A percentile compares a stretch with the other conserved stretches of the same genome.
Conservation (phyloP, 2,113 vertebrate species). For the Emydura subglobosa region DNA sequence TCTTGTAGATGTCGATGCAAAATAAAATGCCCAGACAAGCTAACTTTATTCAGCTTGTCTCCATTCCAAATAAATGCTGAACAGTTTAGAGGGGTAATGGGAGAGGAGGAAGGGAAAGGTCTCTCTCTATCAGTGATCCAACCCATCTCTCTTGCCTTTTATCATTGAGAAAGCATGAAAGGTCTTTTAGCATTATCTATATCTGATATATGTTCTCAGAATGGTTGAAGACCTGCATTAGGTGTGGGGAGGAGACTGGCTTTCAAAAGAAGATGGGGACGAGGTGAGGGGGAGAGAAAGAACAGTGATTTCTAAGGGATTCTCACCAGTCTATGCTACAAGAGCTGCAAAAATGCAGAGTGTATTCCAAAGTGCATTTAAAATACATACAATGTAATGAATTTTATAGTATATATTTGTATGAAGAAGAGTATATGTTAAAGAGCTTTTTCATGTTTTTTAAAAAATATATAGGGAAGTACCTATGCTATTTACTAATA, state of each 20-base stretch:
- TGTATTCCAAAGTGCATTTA: slow-evolving; percentile 52
- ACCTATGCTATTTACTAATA: slow-evolving; percentile 66
- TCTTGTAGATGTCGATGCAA: slow-evolving; percentile 64
- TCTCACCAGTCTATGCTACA: slow-evolving; percentile 40
- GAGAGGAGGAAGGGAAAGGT: slow-evolving; percentile 25
- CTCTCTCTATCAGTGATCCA: slow-evolving; percentile 28
- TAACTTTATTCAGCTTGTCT: slow-evolving; percentile 63
- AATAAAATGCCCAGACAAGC: slow-evolving; percentile 66
- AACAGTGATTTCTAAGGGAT: slow-evolving; percentile 55
- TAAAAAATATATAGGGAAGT: slow-evolving; percentile 39
- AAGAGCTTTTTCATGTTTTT: slow-evolving; percentile 58
- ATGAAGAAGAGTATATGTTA: slow-evolving; percentile 12
- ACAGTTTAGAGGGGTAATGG: slow-evolving; percentile 46
- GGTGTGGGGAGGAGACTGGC: slow-evolving; percentile 46
- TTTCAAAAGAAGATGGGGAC: slow-evolving; percentile 62
- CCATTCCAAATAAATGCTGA: slow-evolving; percentile 49
- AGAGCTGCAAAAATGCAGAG: slow-evolving; percentile 49
- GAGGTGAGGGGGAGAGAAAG: slow-evolving; percentile 17
- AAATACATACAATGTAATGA: slow-evolving; percentile 61
- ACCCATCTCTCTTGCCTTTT: slow-evolving; percentile 47
- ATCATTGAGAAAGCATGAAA: slow-evolving; percentile 45
- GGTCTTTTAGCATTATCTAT: slow-evolving; percentile 59
- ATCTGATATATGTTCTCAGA: slow-evolving; percentile 63
- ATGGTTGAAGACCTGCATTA: slow-evolving; percentile 46
- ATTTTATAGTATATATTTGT: slow-evolving; percentile 50